These are phyloP conservation scores for Rosalia funebris DNA, from an alignment of 2,888 invertebrate genomes.

Conservation along the genomic window DNA sequence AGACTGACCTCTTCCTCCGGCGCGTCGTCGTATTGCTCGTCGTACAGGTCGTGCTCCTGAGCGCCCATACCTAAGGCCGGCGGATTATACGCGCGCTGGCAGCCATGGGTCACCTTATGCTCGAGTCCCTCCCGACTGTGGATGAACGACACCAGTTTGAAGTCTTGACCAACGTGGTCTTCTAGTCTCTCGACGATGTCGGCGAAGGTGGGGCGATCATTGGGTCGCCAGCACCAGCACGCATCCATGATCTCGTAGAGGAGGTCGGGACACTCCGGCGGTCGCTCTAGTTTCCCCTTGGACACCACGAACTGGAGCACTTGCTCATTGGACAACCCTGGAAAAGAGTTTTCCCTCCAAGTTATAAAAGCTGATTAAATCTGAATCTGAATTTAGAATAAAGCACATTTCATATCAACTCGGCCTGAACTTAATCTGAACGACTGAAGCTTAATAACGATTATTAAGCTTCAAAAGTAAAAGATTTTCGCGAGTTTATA, in stretches of 20 bases:
- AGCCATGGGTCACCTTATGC: constrained; percentile 49
- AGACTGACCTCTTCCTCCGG: constrained; percentile 55
- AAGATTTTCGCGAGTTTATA: too few relatives aligned
- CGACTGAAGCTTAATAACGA: too few relatives aligned
- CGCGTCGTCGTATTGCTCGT: constrained; percentile 49
- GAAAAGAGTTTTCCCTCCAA: too few relatives aligned
- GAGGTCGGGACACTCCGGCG: constrained; percentile 73
- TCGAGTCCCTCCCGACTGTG: constrained; percentile 72
- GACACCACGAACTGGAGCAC: constrained; percentile 69
- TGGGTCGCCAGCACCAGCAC: constrained; percentile 76
- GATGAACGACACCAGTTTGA: constrained; percentile 72
- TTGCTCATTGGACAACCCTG: constrained; percentile 70
- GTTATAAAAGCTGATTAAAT: too few relatives aligned
- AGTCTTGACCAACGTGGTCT: constrained; percentile 68
- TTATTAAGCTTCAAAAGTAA: too few relatives aligned
- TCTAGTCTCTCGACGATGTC: constrained; percentile 69
- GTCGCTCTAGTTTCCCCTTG: constrained; percentile 70
- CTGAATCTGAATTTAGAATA: too few relatives aligned
- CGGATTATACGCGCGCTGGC: constrained; percentile 52
- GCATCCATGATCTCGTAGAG: constrained; percentile 73
- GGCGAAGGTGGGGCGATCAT: constrained; percentile 73
- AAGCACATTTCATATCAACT: too few relatives aligned
- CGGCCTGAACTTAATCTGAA: too few relatives aligned
- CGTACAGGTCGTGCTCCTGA: constrained; percentile 32
- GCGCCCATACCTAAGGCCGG: constrained; percentile 49